A percentile compares a stretch with the other conserved stretches of the same genome.
These are phyloP conservation scores for Heloderma charlesbogerti DNA, from an alignment of 2,113 vertebrate genomes.

Conservation along the genomic window DNA sequence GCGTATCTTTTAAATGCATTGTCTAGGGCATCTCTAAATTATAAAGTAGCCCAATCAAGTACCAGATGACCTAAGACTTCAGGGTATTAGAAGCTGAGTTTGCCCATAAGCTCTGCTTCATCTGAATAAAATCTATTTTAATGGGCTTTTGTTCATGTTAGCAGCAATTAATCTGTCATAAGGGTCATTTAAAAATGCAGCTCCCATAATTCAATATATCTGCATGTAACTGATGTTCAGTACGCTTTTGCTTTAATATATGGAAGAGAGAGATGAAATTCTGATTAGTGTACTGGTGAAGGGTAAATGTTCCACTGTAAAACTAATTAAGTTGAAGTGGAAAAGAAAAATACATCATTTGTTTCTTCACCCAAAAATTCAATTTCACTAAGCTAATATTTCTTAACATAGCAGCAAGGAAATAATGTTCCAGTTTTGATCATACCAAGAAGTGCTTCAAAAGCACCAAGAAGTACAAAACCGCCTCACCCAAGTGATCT, in stretches of 20 bases:
- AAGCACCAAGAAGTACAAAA: background rate
- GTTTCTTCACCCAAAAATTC: conserved; percentile 30
- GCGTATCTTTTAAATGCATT: background rate
- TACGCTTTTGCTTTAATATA: background rate
- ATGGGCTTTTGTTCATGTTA: background rate
- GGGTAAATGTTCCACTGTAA: background rate
- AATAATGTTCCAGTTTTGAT: background rate
- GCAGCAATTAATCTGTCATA: conserved; percentile 22
- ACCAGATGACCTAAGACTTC: background rate
- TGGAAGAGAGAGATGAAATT: background rate
- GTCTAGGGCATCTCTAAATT: background rate
- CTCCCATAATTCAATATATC: conserved; percentile 15
- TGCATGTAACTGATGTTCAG: background rate
- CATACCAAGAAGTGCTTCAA: background rate
- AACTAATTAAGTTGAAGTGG: conserved; percentile 11
- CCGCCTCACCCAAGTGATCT: background rate
- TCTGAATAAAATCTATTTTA: conserved; percentile 8
- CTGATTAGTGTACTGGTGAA: background rate
- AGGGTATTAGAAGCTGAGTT: conserved; percentile 22
- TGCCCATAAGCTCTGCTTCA: conserved; percentile 10
- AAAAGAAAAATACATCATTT: background rate
- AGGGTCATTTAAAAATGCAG: conserved; percentile 26
- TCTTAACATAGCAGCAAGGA: background rate
- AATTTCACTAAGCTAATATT: conserved; percentile 15
- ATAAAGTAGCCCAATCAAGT: background rate